Percentiles rank a stretch among this genome's conserved stretches.
phyloP scores from a whole-genome alignment of 1,140 invertebrate species.

The Drosophila mojavensis region DNA sequence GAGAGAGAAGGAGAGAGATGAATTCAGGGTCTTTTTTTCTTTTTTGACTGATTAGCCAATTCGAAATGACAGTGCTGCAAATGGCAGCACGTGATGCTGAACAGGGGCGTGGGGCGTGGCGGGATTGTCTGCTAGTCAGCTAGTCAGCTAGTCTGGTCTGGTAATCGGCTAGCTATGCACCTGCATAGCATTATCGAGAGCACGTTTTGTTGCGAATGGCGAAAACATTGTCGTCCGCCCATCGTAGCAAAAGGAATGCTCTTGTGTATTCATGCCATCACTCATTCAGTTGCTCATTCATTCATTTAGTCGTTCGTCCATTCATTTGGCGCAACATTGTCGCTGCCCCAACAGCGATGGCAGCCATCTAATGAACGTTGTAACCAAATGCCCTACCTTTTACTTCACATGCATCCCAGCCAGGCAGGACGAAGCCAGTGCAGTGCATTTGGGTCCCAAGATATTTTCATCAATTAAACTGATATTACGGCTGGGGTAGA shows the following conservation, averaged over 20 bases:
- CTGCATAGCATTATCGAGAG: constrained; percentile 26
- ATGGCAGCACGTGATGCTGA: constrained; percentile 65
- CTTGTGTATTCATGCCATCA: constrained; percentile 48
- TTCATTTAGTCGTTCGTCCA: constrained; percentile 42
- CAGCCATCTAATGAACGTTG: constrained; percentile 69
- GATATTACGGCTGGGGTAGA: constrained; percentile 48
- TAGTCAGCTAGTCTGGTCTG: not conserved
- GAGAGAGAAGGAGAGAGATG: too few relatives aligned
- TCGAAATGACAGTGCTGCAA: constrained; percentile 69
- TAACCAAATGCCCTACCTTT: constrained; percentile 59
- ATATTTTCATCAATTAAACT: constrained; percentile 74
- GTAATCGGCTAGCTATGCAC: not conserved
- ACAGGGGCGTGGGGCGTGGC: not conserved
- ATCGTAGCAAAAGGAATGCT: constrained; percentile 5
- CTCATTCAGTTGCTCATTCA: constrained; percentile 49
- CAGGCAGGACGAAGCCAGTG: constrained; percentile 1
- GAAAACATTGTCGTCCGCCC: constrained; percentile 40
- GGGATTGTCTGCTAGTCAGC: not conserved
- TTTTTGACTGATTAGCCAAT: constrained; percentile 80
- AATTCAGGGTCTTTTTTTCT: constrained; percentile 1
- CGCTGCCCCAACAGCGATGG: constrained; percentile 52
- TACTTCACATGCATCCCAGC: constrained; percentile 13
- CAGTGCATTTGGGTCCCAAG: constrained; percentile 17
- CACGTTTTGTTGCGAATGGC: constrained; percentile 39
- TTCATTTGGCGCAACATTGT: constrained; percentile 77